phyloP scores from a whole-genome alignment of 2,113 vertebrate species.

The Clarias macrocephalus region DNA sequence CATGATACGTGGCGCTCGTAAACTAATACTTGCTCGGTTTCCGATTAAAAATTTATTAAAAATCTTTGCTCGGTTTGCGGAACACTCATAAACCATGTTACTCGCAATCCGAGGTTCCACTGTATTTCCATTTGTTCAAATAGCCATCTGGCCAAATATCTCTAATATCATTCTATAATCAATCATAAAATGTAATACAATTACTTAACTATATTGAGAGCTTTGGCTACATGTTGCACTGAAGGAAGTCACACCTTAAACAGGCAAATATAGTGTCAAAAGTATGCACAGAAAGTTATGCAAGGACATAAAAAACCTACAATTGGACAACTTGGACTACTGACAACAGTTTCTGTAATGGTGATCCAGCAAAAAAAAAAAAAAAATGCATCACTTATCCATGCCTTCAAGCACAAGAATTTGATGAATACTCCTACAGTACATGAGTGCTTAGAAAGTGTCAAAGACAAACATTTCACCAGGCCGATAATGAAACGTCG shows the following conservation, averaged over 20 bases:
- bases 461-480: background rate
- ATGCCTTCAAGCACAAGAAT: background rate
- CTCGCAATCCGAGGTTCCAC: too few relatives aligned
- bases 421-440: background rate
- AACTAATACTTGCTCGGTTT: too few relatives aligned
- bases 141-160: background rate
- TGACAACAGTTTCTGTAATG: background rate
- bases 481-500: background rate
- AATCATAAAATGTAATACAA: background rate
- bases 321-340: background rate
- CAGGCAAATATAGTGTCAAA: background rate
- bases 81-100: too few relatives aligned
- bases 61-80: too few relatives aligned
- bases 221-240: background rate
- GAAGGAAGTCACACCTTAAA: background rate
- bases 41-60: too few relatives aligned
- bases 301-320: background rate
- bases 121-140: background rate
- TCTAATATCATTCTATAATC: background rate
- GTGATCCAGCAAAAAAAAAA: background rate
- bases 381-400: background rate
- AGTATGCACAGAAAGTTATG: background rate
- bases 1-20: too few relatives aligned
- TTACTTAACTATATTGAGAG: background rate
- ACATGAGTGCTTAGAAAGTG: background rate